phyloP scores from a whole-genome alignment of 2,888 invertebrate genomes.

The Parnassius apollo region DNA sequence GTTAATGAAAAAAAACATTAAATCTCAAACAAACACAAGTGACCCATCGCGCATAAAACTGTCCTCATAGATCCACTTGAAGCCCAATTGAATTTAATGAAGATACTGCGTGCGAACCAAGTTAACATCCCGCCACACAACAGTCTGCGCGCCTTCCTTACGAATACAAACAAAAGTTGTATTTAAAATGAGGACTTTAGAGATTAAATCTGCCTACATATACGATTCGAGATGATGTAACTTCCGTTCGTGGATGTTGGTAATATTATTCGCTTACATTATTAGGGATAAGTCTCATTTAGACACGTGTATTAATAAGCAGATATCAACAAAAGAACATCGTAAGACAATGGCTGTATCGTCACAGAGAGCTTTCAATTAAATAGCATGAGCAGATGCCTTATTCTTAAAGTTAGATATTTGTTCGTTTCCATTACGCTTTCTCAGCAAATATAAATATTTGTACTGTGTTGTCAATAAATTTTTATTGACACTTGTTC shows the following conservation, averaged over 20 bases:
- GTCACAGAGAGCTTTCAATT: conserved; percentile 15
- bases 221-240: not conserved
- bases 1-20: not conserved
- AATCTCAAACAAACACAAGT: not conserved
- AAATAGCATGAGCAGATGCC: not conserved
- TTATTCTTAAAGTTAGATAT: not conserved
- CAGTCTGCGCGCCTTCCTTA: conserved; percentile 14
- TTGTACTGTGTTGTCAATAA: too few species aligned
- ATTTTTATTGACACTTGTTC: too few species aligned
- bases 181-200: not conserved
- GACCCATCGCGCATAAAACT: conserved; percentile 29
- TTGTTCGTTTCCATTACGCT: not conserved
- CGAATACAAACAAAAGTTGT: conserved; percentile 5
- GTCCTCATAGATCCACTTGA: conserved; percentile 44
- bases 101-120: conserved; percentile 42
- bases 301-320: conserved; percentile 15
- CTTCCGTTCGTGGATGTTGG: conserved; percentile 2
- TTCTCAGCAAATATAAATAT: not conserved
- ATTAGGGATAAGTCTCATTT: not conserved
- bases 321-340: conserved; percentile 10
- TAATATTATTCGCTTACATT: not conserved
- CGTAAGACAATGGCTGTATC: conserved; percentile 11
- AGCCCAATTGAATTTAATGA: conserved; percentile 68
- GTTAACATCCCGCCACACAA: conserved; percentile 35
- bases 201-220: conserved; percentile 1